These are phyloP conservation scores for Agriotes lineatus DNA, from an alignment of 2,888 invertebrate genomes.

Conservation along the genomic window DNA sequence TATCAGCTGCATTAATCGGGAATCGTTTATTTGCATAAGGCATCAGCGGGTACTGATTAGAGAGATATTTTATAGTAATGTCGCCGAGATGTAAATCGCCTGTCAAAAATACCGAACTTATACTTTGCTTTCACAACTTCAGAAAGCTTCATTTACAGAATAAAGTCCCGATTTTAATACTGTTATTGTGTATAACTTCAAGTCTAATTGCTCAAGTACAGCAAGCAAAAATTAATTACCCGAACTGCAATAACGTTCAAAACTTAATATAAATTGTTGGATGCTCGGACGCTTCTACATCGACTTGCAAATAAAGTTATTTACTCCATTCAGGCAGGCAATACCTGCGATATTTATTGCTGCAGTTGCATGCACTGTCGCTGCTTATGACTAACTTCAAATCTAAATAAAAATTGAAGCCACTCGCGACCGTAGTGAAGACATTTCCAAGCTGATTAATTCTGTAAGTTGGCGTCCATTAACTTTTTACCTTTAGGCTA, in stretches of 20 bases:
- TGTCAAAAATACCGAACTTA: background rate
- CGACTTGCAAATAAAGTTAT: slow-evolving; percentile 43
- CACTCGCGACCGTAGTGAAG: background rate
- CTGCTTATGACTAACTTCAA: slow-evolving; percentile 20
- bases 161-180: too few species aligned
- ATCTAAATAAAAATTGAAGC: background rate
- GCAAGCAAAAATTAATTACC: background rate
- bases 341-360: slow-evolving; percentile 43
- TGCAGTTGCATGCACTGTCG: slow-evolving; percentile 41
- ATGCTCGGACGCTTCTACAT: slow-evolving; percentile 24
- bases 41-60: slow-evolving; percentile 16
- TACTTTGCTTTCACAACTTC: too few species aligned
- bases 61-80: slow-evolving; percentile 26
- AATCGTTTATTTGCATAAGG: slow-evolving; percentile 36
- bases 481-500: too few species aligned
- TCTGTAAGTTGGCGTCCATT: too few species aligned
- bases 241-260: background rate
- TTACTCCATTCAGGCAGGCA: slow-evolving; percentile 44
- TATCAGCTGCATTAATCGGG: slow-evolving; percentile 39
- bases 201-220: background rate
- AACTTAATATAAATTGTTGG: slow-evolving; percentile 26
- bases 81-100: background rate
- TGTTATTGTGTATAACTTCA: too few species aligned
- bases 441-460: background rate
- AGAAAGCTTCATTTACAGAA: too few species aligned